phyloP scores from a whole-genome alignment of 2,888 invertebrate species.

The Druceiella hillmani region DNA sequence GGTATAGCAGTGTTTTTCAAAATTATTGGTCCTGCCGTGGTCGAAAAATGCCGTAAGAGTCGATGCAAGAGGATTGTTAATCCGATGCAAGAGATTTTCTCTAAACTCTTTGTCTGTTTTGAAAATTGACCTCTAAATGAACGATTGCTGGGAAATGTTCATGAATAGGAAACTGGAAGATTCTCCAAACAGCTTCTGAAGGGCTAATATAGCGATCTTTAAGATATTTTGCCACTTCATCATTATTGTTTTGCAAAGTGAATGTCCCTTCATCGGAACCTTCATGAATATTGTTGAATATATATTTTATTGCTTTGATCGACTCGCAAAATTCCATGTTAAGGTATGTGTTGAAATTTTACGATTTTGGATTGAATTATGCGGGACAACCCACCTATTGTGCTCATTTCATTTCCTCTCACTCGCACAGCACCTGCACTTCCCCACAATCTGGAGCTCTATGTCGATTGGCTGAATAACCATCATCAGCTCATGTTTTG shows the following conservation, averaged over 20 bases:
- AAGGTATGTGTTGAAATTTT: slow-evolving; percentile 27
- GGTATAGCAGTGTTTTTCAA: slow-evolving; percentile 24
- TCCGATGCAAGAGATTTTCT: slow-evolving; percentile 16
- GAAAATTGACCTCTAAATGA: slow-evolving; percentile 20
- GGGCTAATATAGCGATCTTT: slow-evolving; percentile 22
- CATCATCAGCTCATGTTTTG: no score
- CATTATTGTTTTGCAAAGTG: slow-evolving; percentile 15
- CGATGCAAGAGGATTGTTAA: slow-evolving; percentile 19
- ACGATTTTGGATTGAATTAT: neutral
- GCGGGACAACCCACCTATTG: slow-evolving; percentile 3
- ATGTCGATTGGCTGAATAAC: no score
- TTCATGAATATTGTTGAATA: slow-evolving; percentile 29
- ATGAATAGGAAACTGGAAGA: slow-evolving; percentile 15
- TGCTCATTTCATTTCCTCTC: no score
- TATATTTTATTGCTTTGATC: slow-evolving; percentile 31
- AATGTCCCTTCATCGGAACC: slow-evolving; percentile 17
- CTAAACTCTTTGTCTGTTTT: slow-evolving; percentile 16
- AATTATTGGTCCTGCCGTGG: slow-evolving; percentile 25
- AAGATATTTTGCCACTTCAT: slow-evolving; percentile 20
- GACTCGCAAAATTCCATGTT: slow-evolving; percentile 29
- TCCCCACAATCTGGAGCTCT: no score
- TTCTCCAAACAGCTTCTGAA: slow-evolving; percentile 17
- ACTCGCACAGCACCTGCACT: no score
- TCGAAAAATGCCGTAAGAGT: slow-evolving; percentile 27
- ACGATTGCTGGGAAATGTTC: slow-evolving; percentile 11